Evolutionary conservation across 2,888 invertebrate species (phyloP).

Genomic region (Strigamia transsilvanica): DNA sequence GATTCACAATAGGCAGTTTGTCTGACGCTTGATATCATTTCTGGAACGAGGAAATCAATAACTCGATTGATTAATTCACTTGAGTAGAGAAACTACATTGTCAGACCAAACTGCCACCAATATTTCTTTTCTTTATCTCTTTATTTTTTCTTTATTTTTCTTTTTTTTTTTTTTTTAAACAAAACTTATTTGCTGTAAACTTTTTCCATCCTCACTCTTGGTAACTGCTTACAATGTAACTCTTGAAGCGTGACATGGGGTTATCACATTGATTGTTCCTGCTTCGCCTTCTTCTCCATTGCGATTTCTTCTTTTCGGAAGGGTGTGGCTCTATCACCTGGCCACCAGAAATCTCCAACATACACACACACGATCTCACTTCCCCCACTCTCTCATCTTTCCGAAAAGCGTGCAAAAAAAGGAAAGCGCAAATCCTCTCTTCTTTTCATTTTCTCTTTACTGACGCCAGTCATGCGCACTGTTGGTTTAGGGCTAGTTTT

Average conservation of each 20-base stretch:
- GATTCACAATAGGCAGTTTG: background rate
- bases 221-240: constrained; percentile 12
- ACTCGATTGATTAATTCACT: background rate
- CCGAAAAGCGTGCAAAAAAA: background rate
- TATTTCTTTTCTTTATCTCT: background rate
- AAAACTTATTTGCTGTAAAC: constrained; percentile 14
- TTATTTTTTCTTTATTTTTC: background rate
- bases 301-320: constrained; percentile 16
- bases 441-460: constrained; percentile 32
- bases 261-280: constrained; percentile 39
- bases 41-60: background rate
- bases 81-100: background rate
- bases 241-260: constrained; percentile 38
- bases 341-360: background rate
- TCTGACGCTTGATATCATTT: background rate
- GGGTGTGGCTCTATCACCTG: background rate
- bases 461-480: constrained; percentile 37
- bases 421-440: constrained; percentile 17
- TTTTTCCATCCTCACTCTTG: background rate
- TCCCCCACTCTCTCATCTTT: background rate
- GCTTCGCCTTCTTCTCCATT: background rate
- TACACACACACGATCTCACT: background rate
- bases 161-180: background rate
- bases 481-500: background rate
- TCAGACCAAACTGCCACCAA: background rate